Evolutionary conservation across 2,888 invertebrate genomes (phyloP), one percentile per base, ranked within the genome.

Genomic region (Calliopum simillimum): DNA sequence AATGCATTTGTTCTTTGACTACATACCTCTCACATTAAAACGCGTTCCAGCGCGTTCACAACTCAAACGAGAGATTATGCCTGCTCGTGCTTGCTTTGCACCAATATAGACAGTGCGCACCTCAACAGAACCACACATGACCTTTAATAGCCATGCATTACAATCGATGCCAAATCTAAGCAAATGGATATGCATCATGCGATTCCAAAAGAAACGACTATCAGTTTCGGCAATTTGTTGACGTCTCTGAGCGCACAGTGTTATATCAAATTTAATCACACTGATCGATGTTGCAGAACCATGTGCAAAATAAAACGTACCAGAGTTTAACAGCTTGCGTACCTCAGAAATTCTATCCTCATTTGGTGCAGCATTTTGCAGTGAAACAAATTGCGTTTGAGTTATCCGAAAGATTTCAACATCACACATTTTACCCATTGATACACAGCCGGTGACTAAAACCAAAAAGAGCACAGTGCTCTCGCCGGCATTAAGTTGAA

Each of bases 81-180:
- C 95, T 4, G 98, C 97, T 77, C 95, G 89, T 3, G 98, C 99
- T 86, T 97, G 97, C 68, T 94, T 90, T 78, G 96, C 94, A 0
- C 98, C 98, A 62, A 97, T 97, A 87, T 99, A 99, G n/a, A 99
- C 95, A 1, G 99, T 99, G 73, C 98, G 91, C 75, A 99, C 94
- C 87, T 99, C 98, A 19, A 99, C 94, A 68, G 96, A 97, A 19
- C 99, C 99, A 88, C 99, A 99, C 93, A 98, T 98, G 46, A 95
- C 91, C 86, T 96, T 95, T 53, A 98, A 88, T 69, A 99, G 88
- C 99, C 99, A 99, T 63, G 93, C 90, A 75, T 91, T 90, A 78
- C 95, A 94, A 83, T 97, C 93, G 51, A 99, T 94, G 66, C 96
- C 96, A 88, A 91, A 99, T 76, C 97, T 90, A 79, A 97, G 91